Evolutionary conservation across 2,113 vertebrate species (phyloP), one percentile per base, ranked within the genome.

Genomic region (Pelusios castaneus): DNA sequence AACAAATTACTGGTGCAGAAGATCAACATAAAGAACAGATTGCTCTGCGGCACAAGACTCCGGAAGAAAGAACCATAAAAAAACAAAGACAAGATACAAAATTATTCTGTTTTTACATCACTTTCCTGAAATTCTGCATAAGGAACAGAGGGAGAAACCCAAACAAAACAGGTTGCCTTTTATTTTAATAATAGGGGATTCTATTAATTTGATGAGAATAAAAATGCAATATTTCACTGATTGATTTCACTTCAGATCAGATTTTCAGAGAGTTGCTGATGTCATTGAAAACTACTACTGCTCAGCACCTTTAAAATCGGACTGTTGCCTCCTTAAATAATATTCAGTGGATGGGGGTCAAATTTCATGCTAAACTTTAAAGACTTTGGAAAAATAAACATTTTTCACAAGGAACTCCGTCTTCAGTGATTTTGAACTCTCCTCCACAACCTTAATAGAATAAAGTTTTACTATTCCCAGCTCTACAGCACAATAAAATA

Each of bases 111-210:
- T 89, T 91, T 87, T 83, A 43, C 52, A 73, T 93, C 89, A 82
- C 89, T 82, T 47, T 75, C 47, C 27, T 77, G 51, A 78, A 95
- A 91, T 78, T 25, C n/a, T 82, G 49, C 8, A 80, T 58, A n/a
- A 8, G 4, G 60, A 67, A 67, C 31, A 67, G 34, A 16, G n/a
- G 84, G 41, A 31, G 86, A 31, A 88, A 29, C 89, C 92, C 91
- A 95, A 41, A 95, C 25, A 91, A 76, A 94, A 91, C 86, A 91
- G 5, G 38, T 45, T 93, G 56, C 51, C 88, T 96, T 95, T 97
- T 91, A 92, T 96, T 76, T 90, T 87, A 77, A 91, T 85, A 76
- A 41, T 27, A 73, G 34, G 21, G 10, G 52, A 43, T 3, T 3
- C 82, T 87, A 45, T 7, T 90, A 80, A 93, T 85, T 83, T 81